Evolutionary conservation across 1,140 invertebrate species (phyloP), one percentile per base, ranked within the genome.

Genomic region (Pseudomyrmex cubaensis): DNA sequence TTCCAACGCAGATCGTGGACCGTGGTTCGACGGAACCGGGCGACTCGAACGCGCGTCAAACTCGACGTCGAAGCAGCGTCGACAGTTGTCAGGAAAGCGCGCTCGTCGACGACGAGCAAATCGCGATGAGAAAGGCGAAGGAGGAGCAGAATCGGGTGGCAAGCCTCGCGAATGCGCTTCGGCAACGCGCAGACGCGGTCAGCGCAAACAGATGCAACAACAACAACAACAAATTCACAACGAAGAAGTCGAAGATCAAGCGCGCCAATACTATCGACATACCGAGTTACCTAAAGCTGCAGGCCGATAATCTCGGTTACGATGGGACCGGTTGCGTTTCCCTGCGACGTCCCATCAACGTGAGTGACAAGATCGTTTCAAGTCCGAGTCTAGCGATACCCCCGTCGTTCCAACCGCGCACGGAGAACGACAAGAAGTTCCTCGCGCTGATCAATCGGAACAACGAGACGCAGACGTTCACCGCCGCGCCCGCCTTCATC

Each of bases 201-300:
- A 17, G 85, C 76, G 22, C 86, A 9, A 20, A 62, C 57, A 44
- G 82, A 82, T 9, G 86, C 85, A 57, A 84, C 76, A 15, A 88
- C 50, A 15, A 88, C 50, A 10, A 13, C 1, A 95, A 95, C 83
- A 95, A 96, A 85, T 97, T 96, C 83, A 95, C 93, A 50, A 95
- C 93, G 54, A 97, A 97, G 87, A 97, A 97, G 89, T 94, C 96
- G 3, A 96, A 97, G 86, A 97, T 98, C 95, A 98, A 98, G 94
- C 95, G 97, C 25, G 97, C 97, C 0, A 98, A 98, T 82, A 98
- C 97, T 2, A 97, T 98, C 82, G 97, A 98, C 90, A 97, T 98
- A 90, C 97, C 97, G 0, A 97, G 97, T 90, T 96, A 94, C 57
- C 57, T 93, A n/a, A 93, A 94, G 22, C 83, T 94, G 0, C 93